phyloP scores from a whole-genome alignment of 2,888 invertebrate species.

The Philhelius pedissequus region DNA sequence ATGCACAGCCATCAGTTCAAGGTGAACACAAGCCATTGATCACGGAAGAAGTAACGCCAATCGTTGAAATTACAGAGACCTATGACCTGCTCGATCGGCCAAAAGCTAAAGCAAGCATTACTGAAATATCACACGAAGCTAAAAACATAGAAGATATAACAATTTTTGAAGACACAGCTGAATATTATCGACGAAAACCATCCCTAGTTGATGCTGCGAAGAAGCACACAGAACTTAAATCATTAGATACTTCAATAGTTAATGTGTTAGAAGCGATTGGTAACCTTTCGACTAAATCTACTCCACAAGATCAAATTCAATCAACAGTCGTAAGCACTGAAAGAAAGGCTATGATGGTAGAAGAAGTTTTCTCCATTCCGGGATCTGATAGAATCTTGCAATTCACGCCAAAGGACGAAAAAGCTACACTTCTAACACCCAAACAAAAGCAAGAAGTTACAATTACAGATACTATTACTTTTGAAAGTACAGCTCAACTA shows the following conservation, averaged over 20 bases:
- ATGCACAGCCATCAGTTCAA: conserved; percentile 48
- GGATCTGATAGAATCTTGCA: conserved; percentile 58
- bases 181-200: conserved; percentile 28
- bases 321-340: conserved; percentile 63
- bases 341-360: conserved; percentile 71
- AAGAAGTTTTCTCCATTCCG: conserved; percentile 71
- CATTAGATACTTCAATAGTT: conserved; percentile 69
- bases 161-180: conserved; percentile 71
- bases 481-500: conserved; percentile 70
- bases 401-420: conserved; percentile 41
- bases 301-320: conserved; percentile 44
- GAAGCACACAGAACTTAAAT: conserved; percentile 55
- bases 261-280: conserved; percentile 72
- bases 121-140: conserved; percentile 68
- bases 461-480: conserved; percentile 70
- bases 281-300: conserved; percentile 70
- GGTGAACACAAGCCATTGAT: conserved; percentile 70
- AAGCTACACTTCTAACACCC: conserved; percentile 14
- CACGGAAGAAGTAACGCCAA: conserved; percentile 72
- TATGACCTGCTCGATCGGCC: conserved; percentile 70
- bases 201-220: conserved; percentile 16
- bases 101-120: conserved; percentile 68
- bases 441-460: conserved; percentile 67
- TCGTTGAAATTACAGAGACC: conserved; percentile 72
- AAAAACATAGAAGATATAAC: conserved; percentile 70